These are phyloP conservation scores for Phaonia tiefii DNA, from an alignment of 2,888 invertebrate species.

Conservation along the genomic window DNA sequence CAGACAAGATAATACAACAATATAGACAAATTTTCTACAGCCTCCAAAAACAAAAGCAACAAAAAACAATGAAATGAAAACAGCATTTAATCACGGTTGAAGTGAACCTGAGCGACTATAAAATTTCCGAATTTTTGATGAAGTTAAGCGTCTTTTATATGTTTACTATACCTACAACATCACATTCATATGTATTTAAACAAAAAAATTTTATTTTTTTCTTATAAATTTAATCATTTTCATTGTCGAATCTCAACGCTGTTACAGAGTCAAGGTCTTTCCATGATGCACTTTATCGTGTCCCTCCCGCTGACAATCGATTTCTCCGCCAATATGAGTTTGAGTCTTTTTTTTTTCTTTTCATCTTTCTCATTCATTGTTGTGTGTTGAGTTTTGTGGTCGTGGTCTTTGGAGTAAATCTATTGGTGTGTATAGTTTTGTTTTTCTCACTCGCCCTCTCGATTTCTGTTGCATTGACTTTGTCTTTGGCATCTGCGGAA, in stretches of 20 bases:
- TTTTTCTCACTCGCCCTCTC: conserved; percentile 67
- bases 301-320: conserved; percentile 31
- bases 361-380: background rate
- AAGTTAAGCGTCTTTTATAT: conserved; percentile 33
- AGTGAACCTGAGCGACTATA: background rate
- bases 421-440: conserved; percentile 69
- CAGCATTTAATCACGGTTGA: background rate
- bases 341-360: background rate
- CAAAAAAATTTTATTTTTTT: too few relatives aligned
- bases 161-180: background rate
- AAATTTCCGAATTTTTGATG: conserved; percentile 16
- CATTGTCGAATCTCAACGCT: background rate
- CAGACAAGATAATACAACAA: background rate
- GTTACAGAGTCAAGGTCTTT: conserved; percentile 29
- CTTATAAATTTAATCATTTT: background rate
- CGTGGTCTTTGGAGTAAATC: conserved; percentile 1
- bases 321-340: conserved; percentile 26
- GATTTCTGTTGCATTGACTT: conserved; percentile 38
- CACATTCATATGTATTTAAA: too few relatives aligned
- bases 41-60: background rate
- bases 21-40: conserved; percentile 12
- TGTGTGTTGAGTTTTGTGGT: background rate
- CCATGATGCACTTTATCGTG: background rate
- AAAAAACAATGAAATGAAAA: too few relatives aligned
- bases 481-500: conserved; percentile 45